These are phyloP conservation scores for Cryptotermes secundus DNA, from an alignment of 1,140 invertebrate genomes.

Conservation along the genomic window DNA sequence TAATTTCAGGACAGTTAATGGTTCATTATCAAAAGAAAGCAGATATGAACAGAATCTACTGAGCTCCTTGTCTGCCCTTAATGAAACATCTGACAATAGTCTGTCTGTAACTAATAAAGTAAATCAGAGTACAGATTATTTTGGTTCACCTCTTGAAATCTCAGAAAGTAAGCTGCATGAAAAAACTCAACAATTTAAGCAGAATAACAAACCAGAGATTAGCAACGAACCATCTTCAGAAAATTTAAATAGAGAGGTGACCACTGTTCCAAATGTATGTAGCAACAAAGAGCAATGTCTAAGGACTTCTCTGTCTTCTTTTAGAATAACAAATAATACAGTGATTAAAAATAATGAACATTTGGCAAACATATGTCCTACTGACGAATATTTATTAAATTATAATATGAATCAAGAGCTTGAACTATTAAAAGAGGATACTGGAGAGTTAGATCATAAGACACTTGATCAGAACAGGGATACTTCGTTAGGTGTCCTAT, in stretches of 20 bases:
- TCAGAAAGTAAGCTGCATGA: conserved; percentile 11
- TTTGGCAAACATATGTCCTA: not conserved
- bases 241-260: not conserved
- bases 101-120: not conserved
- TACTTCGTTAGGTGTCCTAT: too few relatives aligned
- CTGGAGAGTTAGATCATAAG: too few relatives aligned
- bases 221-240: not conserved
- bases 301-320: not conserved
- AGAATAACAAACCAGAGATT: not conserved
- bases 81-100: not conserved
- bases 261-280: not conserved
- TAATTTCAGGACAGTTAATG: not conserved
- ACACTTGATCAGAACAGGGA: too few relatives aligned
- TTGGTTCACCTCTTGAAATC: not conserved
- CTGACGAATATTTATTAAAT: too few relatives aligned
- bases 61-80: not conserved
- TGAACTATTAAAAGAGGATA: too few relatives aligned
- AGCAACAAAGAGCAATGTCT: not conserved
- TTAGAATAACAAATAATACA: not conserved
- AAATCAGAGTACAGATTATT: not conserved
- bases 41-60: not conserved
- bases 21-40: not conserved
- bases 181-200: not conserved
- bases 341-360: not conserved
- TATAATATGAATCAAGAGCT: too few relatives aligned